These are phyloP conservation scores for Chlamydotis undulata DNA, from an alignment of 2,113 vertebrate genomes.

Conservation along the genomic window DNA sequence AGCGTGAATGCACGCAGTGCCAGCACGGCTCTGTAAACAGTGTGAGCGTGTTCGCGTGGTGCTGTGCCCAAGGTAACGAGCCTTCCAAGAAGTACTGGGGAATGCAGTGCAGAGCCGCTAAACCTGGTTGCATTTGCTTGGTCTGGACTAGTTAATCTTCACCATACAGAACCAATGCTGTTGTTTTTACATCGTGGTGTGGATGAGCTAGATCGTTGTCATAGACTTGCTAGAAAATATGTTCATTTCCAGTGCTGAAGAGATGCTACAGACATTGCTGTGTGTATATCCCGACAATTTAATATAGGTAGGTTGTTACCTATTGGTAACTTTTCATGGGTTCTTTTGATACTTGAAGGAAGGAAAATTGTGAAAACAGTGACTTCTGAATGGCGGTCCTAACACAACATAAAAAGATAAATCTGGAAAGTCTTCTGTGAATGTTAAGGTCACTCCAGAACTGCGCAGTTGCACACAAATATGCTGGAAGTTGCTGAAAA, in stretches of 20 bases:
- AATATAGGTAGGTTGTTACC: not conserved
- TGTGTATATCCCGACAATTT: not conserved
- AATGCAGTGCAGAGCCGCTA: not conserved
- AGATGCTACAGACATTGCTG: not conserved
- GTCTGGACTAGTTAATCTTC: not conserved
- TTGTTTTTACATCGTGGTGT: not conserved
- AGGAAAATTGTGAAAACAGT: not conserved
- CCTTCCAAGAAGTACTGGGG: not conserved
- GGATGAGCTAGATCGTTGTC: not conserved
- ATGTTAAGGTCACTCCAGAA: not conserved
- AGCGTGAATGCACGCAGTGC: not conserved
- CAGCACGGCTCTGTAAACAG: not conserved
- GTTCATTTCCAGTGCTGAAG: not conserved
- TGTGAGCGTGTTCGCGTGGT: not conserved
- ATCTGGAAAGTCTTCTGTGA: not conserved
- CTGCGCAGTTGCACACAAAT: not conserved
- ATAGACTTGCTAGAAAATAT: not conserved
- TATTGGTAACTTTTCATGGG: not conserved
- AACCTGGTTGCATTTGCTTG: not conserved
- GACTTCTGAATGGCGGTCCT: not conserved
- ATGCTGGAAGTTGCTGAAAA: not conserved
- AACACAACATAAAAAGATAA: not conserved
- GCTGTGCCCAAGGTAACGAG: not conserved
- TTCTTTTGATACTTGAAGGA: not conserved
- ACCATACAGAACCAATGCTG: not conserved